phyloP scores from a whole-genome alignment of 2,113 vertebrate genomes.

The Lophius piscatorius region DNA sequence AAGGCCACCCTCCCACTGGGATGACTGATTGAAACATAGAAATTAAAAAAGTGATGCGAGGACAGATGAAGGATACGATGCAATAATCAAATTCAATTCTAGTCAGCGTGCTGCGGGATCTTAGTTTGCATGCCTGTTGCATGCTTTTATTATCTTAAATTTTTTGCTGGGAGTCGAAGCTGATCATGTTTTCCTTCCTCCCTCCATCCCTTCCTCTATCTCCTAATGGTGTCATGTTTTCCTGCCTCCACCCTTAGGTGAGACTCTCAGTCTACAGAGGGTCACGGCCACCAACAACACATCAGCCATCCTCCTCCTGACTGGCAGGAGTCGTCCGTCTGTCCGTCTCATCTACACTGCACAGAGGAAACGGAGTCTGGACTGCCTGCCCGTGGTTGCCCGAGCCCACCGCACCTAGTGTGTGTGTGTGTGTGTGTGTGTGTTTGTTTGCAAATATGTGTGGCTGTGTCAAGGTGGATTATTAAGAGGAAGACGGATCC shows the following conservation, averaged over 20 bases:
- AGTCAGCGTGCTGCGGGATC: no score
- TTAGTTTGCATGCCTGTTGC: no score
- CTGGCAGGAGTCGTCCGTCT: constrained; percentile 22
- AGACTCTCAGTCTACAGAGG: constrained; percentile 59
- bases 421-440: constrained; percentile 6
- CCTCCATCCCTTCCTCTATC: constrained; percentile 4
- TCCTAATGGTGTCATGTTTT: constrained; percentile 56
- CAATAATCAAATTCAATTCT: background rate
- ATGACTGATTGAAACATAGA: constrained; percentile 24
- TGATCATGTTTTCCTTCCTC: constrained; percentile 4
- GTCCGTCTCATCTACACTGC: constrained; percentile 34
- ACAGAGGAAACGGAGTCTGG: constrained; percentile 22
- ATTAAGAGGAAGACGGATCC: constrained; percentile 41
- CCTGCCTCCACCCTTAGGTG: constrained; percentile 60
- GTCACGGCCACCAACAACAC: constrained; percentile 39
- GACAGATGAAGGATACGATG: constrained; percentile 5
- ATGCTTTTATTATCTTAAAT: background rate
- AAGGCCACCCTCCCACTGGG: constrained; percentile 18
- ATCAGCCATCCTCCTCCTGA: constrained; percentile 21
- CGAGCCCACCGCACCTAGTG: constrained; percentile 18
- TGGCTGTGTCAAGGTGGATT: constrained; percentile 46
- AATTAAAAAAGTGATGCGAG: constrained; percentile 29
- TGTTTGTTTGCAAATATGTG: constrained; percentile 37
- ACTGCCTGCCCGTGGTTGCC: constrained; percentile 20
- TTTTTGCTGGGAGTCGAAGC: no score